These are phyloP conservation scores for Teinopalpus imperialis DNA, from an alignment of 2,888 invertebrate species.

Conservation along the genomic window DNA sequence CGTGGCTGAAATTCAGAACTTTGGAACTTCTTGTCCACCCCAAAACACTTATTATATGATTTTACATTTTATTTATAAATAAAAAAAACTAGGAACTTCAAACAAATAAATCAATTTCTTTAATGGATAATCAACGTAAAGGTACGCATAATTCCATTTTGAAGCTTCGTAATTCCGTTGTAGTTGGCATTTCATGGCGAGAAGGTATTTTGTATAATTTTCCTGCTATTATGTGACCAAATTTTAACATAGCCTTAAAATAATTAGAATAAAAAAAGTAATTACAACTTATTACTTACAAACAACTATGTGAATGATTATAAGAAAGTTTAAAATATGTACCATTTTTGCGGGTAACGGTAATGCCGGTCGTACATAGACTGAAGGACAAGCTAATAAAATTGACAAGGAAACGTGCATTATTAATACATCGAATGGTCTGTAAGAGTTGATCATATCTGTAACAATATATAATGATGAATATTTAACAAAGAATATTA, in stretches of 20 bases:
- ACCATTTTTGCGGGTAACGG: slow-evolving; percentile 60
- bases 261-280: background rate
- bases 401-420: slow-evolving; percentile 58
- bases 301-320: too few species aligned
- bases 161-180: slow-evolving; percentile 18
- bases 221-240: slow-evolving; percentile 15
- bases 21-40: too few species aligned
- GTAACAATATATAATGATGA: slow-evolving; percentile 27
- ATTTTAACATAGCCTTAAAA: slow-evolving; percentile 22
- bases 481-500: too few species aligned
- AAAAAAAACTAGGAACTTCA: too few species aligned
- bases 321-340: slow-evolving; percentile 34
- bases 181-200: slow-evolving; percentile 19
- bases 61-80: too few species aligned
- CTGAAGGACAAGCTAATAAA: slow-evolving; percentile 57
- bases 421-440: slow-evolving; percentile 57
- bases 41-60: too few species aligned
- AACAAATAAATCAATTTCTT: too few species aligned
- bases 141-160: slow-evolving; percentile 20
- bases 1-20: too few species aligned
- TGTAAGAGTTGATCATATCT: slow-evolving; percentile 47
- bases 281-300: background rate
- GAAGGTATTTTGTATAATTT: slow-evolving; percentile 11
- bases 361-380: slow-evolving; percentile 62
- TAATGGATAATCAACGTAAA: too few species aligned